Conservation (phyloP, 2,797 vertebrate genomes). For the Odontamblyopus rebecca region DNA sequence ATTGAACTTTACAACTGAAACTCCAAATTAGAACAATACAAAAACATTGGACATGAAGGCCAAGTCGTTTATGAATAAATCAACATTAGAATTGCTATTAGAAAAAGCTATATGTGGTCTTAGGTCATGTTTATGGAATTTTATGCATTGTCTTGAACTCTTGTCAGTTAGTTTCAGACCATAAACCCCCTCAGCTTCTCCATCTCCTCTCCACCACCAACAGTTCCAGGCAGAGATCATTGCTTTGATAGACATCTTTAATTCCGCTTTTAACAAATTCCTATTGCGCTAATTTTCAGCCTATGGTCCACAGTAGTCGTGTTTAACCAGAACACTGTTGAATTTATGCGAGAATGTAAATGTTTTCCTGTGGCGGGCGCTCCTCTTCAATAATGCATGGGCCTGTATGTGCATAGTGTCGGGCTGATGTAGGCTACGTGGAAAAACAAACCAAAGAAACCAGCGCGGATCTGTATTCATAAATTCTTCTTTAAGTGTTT, state of each 20-base stretch:
- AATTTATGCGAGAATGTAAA: slow-evolving; percentile 53
- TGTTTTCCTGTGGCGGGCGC: slow-evolving; percentile 30
- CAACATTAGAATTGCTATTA: too few relatives aligned
- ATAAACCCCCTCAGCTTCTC: neutral
- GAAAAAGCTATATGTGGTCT: too few relatives aligned
- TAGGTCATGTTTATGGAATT: too few relatives aligned
- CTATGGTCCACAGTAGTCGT: neutral
- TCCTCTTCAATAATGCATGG: slow-evolving; percentile 54
- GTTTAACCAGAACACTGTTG: slow-evolving; percentile 8
- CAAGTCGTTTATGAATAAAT: too few relatives aligned
- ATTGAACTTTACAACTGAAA: too few relatives aligned
- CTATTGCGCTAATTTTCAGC: neutral
- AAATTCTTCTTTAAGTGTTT: slow-evolving; percentile 65
- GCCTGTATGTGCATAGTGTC: slow-evolving; percentile 46
- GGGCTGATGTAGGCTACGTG: slow-evolving; percentile 47
- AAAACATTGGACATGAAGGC: too few relatives aligned
- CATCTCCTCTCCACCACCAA: neutral
- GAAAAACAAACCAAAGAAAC: slow-evolving; percentile 52
- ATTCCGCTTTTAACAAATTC: neutral
- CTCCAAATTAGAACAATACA: too few relatives aligned
- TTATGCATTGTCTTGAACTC: too few relatives aligned
- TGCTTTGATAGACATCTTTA: neutral
- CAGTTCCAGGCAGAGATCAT: neutral
- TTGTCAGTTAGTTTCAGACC: too few relatives aligned
- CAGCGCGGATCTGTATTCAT: slow-evolving; percentile 58